These are phyloP conservation scores for Cairina moschata DNA, from an alignment of 2,113 vertebrate genomes.

Conservation along the genomic window DNA sequence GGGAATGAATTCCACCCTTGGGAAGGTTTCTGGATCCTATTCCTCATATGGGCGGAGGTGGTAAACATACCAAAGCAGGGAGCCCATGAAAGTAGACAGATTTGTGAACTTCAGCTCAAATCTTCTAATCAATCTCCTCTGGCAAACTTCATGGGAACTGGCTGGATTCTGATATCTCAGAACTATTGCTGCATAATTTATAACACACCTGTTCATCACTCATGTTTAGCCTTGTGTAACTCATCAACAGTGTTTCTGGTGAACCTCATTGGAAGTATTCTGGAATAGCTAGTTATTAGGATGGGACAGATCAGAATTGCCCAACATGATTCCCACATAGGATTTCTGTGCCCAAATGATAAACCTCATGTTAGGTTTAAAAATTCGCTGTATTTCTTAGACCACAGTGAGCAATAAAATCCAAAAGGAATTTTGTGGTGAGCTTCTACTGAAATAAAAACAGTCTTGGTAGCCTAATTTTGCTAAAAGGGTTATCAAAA, in stretches of 20 bases:
- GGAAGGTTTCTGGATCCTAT: background rate
- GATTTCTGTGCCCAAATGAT: background rate
- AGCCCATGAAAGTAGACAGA: background rate
- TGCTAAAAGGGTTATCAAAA: background rate
- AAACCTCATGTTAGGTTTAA: background rate
- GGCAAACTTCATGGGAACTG: background rate
- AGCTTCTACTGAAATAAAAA: background rate
- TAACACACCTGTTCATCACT: background rate
- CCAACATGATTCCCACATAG: background rate
- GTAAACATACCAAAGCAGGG: background rate
- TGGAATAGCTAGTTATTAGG: background rate
- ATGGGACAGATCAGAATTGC: background rate
- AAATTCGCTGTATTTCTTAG: background rate
- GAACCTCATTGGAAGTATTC: background rate
- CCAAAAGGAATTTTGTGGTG: background rate
- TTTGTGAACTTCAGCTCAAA: background rate
- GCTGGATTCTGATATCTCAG: background rate
- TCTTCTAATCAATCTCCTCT: background rate
- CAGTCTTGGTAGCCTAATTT: background rate
- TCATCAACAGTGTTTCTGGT: background rate
- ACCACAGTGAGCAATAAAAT: background rate
- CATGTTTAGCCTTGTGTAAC: background rate
- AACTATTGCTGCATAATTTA: background rate
- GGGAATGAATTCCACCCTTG: background rate
- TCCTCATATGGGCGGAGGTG: accelerated